These are phyloP conservation scores for Ceriagrion tenellum DNA, from an alignment of 2,888 invertebrate genomes.

Conservation along the genomic window DNA sequence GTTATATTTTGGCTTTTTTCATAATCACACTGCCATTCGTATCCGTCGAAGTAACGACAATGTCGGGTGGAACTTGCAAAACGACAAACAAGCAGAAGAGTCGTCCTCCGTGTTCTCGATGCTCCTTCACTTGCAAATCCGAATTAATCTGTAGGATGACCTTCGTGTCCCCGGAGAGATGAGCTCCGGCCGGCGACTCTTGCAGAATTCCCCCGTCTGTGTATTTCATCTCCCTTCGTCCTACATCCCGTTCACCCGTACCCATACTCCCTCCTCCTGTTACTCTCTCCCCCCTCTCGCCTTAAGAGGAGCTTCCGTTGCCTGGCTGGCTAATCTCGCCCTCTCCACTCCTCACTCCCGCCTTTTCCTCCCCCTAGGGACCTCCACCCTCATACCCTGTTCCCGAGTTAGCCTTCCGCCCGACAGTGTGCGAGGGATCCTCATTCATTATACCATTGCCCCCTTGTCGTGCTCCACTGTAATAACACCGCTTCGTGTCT, in stretches of 20 bases:
- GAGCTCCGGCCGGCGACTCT: not conserved
- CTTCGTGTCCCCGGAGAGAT: not conserved
- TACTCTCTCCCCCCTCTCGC: not conserved
- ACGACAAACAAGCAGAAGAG: no score
- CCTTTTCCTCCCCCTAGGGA: not conserved
- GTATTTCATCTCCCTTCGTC: not conserved
- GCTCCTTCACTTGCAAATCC: not conserved
- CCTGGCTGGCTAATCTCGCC: not conserved
- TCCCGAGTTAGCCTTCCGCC: not conserved
- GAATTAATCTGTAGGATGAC: not conserved
- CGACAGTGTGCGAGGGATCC: not conserved
- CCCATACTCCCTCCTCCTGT: not conserved
- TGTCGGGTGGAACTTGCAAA: no score
- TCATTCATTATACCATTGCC: not conserved
- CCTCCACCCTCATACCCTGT: not conserved
- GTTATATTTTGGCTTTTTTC: no score
- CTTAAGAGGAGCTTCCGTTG: not conserved
- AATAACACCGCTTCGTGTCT: not conserved
- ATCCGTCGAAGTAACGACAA: no score
- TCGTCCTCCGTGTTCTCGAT: no score
- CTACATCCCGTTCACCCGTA: no score
- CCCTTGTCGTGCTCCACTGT: not conserved
- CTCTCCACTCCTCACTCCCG: not conserved
- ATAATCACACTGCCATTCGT: no score
- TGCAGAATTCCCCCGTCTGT: no score